A percentile compares a stretch with the other conserved stretches of the same genome.
Conservation (phyloP, 2,797 vertebrate species). For the Pantherophis alleghaniensis region DNA sequence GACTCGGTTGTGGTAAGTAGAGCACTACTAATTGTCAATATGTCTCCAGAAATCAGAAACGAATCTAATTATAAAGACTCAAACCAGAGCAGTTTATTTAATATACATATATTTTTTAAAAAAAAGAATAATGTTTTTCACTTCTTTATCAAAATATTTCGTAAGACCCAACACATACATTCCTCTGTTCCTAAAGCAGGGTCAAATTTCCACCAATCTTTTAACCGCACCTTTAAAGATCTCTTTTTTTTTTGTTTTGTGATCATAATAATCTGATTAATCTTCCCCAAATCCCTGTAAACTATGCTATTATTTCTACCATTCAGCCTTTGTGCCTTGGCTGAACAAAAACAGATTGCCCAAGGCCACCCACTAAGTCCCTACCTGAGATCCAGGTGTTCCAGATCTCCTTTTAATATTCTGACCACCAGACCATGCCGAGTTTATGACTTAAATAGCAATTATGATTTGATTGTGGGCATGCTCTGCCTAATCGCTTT, state of each 20-base stretch:
- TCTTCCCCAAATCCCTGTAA: background rate
- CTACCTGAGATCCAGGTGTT: constrained; percentile 9
- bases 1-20: background rate
- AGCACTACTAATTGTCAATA: background rate
- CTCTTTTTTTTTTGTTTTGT: constrained; percentile 8
- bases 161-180: background rate
- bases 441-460: background rate
- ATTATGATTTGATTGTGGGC: constrained; percentile 14
- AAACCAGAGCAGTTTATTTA: constrained; percentile 2
- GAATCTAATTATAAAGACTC: background rate
- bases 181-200: background rate
- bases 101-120: background rate
- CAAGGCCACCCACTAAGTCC: background rate
- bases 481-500: background rate
- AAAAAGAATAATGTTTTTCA: background rate
- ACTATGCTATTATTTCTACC: background rate
- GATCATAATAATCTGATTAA: constrained; percentile 15
- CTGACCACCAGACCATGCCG: constrained; percentile 12
- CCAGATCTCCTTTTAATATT: constrained; percentile 19
- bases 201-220: background rate
- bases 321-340: background rate
- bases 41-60: constrained; percentile 14
- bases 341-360: constrained; percentile 17
- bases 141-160: background rate
- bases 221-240: background rate